phyloP scores from a whole-genome alignment of 2,797 vertebrate genomes.

The Hephaestus fuliginosus region DNA sequence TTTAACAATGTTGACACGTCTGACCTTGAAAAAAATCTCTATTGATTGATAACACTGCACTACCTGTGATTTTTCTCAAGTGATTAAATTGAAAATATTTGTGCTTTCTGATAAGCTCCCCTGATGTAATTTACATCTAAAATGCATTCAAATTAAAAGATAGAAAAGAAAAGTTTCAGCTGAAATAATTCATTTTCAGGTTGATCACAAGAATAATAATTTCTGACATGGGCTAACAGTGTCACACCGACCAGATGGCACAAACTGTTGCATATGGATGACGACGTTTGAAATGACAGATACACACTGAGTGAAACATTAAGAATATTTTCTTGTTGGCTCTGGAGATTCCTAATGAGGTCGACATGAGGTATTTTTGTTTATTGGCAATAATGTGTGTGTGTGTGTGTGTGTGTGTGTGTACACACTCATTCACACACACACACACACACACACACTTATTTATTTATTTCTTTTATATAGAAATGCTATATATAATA shows the following conservation, averaged over 20 bases:
- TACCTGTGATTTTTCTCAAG: not conserved
- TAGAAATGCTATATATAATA: not conserved
- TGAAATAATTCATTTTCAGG: not conserved
- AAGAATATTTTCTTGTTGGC: conserved; percentile 5
- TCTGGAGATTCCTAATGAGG: conserved; percentile 33
- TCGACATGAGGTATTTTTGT: conserved; percentile 34
- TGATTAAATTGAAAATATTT: not conserved
- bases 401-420: no score
- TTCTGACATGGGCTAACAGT: not conserved
- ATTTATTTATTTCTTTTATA: no score
- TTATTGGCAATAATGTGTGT: conserved; percentile 21
- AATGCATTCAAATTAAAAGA: not conserved
- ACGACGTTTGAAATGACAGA: conserved; percentile 11
- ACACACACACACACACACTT: no score
- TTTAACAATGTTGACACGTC: not conserved
- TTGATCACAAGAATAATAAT: not conserved
- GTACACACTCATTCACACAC: no score
- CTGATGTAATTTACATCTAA: not conserved
- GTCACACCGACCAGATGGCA: conserved; percentile 12
- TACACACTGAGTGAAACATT: not conserved
- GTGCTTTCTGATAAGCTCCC: not conserved
- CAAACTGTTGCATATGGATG: not conserved
- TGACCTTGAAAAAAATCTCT: conserved; percentile 22
- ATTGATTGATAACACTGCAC: not conserved
- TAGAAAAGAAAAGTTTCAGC: not conserved